Conservation (phyloP, 1,140 invertebrate genomes). For the Rhopalosiphum padi region DNA sequence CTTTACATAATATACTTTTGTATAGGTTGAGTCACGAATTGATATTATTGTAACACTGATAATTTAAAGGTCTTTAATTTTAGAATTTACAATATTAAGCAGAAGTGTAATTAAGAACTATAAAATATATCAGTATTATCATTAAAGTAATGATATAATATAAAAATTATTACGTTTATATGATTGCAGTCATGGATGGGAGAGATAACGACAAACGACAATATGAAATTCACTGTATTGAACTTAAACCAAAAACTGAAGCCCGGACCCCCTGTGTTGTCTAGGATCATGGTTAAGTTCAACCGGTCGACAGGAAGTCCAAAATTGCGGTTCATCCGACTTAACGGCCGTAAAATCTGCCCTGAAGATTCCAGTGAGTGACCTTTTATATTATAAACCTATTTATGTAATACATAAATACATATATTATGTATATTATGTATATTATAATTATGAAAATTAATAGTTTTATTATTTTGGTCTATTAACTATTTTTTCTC, state of each 20-base stretch:
- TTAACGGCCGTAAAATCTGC: conserved; percentile 62
- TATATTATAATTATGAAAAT: no score
- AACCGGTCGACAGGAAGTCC: conserved; percentile 59
- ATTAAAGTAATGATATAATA: no score
- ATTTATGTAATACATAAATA: not conserved
- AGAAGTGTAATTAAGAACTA: no score
- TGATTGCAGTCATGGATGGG: conserved; percentile 61
- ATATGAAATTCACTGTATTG: conserved; percentile 60
- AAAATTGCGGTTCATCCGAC: conserved; percentile 59
- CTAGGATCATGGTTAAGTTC: conserved; percentile 61
- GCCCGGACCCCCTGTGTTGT: conserved; percentile 59
- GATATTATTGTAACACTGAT: no score
- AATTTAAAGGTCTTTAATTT: no score
- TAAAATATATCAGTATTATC: no score
- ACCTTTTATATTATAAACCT: not conserved
- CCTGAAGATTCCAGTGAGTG: conserved; percentile 56
- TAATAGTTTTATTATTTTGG: no score
- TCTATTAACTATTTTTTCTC: no score
- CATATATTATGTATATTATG: no score
- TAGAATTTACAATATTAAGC: no score
- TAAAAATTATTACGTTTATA: not conserved
- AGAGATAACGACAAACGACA: conserved; percentile 60
- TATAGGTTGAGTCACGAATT: not conserved
- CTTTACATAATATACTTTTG: no score
- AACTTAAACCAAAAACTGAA: conserved; percentile 60